phyloP scores from a whole-genome alignment of 1,140 invertebrate genomes.

The Hylaeus anthracinus region DNA sequence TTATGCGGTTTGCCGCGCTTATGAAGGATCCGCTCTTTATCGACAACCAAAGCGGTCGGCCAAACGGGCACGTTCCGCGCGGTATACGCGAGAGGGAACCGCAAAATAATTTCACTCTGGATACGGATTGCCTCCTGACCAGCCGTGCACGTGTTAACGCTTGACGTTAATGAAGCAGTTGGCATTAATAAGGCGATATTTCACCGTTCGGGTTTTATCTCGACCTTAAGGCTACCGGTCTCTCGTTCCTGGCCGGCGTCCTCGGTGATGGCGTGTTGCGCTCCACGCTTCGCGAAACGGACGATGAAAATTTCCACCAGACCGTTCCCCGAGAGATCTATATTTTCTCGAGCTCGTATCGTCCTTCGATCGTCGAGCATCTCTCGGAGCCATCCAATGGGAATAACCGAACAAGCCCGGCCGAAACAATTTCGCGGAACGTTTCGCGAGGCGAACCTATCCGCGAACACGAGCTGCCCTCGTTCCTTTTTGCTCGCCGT shows the following conservation, averaged over 20 bases:
- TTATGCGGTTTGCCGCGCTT: conserved; percentile 75
- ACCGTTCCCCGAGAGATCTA: too few relatives aligned
- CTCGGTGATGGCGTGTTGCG: neutral
- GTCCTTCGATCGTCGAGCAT: neutral
- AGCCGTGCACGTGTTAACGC: conserved; percentile 57
- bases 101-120: conserved; percentile 60
- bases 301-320: neutral
- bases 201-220: conserved; percentile 59
- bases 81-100: neutral
- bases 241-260: conserved; percentile 59
- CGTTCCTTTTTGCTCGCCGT: neutral
- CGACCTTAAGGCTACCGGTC: conserved; percentile 51
- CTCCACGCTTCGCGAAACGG: too few relatives aligned
- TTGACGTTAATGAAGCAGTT: conserved; percentile 79
- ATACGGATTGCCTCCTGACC: conserved; percentile 53
- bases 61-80: conserved; percentile 30
- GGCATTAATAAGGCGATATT: conserved; percentile 72
- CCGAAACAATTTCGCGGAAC: neutral
- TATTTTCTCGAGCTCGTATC: neutral
- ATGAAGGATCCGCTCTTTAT: conserved; percentile 78
- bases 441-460: too few relatives aligned
- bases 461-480: neutral
- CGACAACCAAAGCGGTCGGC: conserved; percentile 63
- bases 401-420: neutral
- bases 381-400: neutral